Evolutionary conservation across 1,140 invertebrate genomes (phyloP), one percentile per base, ranked within the genome.

Genomic region (Cyclargus thomasi): DNA sequence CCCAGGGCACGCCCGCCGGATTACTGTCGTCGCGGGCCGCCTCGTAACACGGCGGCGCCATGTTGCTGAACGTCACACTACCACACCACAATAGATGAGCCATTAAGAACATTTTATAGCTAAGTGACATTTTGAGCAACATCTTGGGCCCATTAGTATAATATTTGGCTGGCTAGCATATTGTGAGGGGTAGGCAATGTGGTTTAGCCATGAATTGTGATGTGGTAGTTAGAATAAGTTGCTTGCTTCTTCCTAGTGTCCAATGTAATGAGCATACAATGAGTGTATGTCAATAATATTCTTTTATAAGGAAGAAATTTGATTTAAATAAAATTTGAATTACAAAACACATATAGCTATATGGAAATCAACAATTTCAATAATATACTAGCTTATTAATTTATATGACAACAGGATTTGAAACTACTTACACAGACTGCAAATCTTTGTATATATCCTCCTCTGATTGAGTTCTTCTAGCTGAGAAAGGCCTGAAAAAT

Each of bases 361-460:
- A 29, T 29, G 8, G 0, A 29, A 29, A 29, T 29, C 5, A 29
- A 7, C 29, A 29, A 29, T 29, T 29, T 29, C 29, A 29, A 29
- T 29, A 4, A 29, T 8, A 29, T 2, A 5, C 8, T 47, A 47
- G 39, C 14, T 47, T 47, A 8, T 14, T 47, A 47, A 47, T 29
- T 2, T 7, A 29, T 29, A 29, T 5, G 5, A 29, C 29, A 1
- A 29, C 2, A 7, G 29, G 29, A 29, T 59, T 53, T 62, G 67
- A 67, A 47, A 74, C 14, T 80, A 90, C 93, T 94, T 92, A 94
- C 94, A 93, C 92, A 74, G 92, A 92, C 83, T 95, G 94, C 69
- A 97, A 91, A 86, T 96, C 95, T 86, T 95, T 95, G 85, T 96
- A 97, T 74, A 96, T 95, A 74, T 95, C 95, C 79, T 97, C 95